Evolutionary conservation across 2,888 invertebrate genomes (phyloP).

Genomic region (Vandiemenella viatica): DNA sequence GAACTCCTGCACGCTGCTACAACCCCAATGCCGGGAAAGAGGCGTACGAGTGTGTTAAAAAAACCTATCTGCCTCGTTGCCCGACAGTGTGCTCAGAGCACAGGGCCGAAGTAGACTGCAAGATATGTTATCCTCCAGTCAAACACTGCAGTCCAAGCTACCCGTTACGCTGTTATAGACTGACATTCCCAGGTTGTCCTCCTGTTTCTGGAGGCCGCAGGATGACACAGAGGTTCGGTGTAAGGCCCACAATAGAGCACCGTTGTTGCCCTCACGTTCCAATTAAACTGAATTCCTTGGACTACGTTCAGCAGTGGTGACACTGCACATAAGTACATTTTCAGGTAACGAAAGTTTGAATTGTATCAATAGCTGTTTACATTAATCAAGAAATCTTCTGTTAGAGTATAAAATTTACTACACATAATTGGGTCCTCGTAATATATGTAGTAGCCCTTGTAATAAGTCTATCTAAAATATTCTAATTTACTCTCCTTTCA

Average conservation of each 20-base stretch:
- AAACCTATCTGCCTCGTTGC: not conserved
- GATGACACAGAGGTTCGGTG: not conserved
- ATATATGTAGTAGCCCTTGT: too few relatives aligned
- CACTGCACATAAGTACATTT: too few relatives aligned
- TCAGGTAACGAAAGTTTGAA: too few relatives aligned
- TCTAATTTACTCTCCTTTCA: too few relatives aligned
- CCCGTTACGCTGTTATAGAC: not conserved
- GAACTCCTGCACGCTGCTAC: not conserved
- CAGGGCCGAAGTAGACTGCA: not conserved
- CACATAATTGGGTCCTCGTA: too few relatives aligned
- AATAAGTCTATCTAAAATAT: too few relatives aligned
- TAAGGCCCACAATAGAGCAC: not conserved
- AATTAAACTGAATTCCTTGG: not conserved
- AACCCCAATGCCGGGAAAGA: not conserved
- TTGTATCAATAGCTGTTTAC: too few relatives aligned
- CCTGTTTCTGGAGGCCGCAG: not conserved
- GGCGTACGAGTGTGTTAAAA: not conserved
- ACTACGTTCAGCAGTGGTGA: not conserved
- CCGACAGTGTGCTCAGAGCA: not conserved
- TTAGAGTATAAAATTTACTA: too few relatives aligned
- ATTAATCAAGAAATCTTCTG: too few relatives aligned
- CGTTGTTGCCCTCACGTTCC: not conserved
- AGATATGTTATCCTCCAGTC: not conserved
- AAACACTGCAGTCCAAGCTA: not conserved
- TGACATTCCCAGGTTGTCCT: not conserved